Evolutionary conservation across 2,888 invertebrate genomes (phyloP).

Genomic region (Ophraella communa): DNA sequence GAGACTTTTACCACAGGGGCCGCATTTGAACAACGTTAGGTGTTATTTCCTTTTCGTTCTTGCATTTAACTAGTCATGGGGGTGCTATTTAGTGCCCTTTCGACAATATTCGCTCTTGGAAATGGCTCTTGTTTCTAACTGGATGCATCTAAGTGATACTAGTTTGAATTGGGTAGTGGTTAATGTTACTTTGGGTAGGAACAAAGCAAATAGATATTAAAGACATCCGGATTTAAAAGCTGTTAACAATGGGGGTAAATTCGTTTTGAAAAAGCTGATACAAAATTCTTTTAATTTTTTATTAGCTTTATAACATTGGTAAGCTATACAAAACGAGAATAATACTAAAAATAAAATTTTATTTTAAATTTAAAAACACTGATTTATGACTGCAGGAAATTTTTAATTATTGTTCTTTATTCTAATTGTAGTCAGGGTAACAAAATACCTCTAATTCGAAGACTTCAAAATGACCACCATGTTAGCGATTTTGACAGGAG

Average conservation of each 20-base stretch:
- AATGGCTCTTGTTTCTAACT: slow-evolving; percentile 39
- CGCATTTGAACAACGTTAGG: slow-evolving; percentile 33
- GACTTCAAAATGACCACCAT: too few relatives aligned
- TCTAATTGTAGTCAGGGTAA: too few relatives aligned
- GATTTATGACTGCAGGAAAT: too few relatives aligned
- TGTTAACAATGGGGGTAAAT: background rate
- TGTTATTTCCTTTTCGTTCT: slow-evolving; percentile 39
- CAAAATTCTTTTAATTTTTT: too few relatives aligned
- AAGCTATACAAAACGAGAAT: too few relatives aligned
- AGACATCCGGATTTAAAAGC: background rate
- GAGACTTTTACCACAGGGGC: slow-evolving; percentile 25
- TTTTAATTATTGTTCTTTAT: too few relatives aligned
- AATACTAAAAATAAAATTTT: too few relatives aligned
- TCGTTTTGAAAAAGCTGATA: background rate
- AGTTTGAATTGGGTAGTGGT: slow-evolving; percentile 22
- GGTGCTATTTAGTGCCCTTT: slow-evolving; percentile 40
- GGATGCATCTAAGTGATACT: slow-evolving; percentile 38
- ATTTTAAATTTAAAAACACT: too few relatives aligned
- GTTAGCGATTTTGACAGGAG: too few relatives aligned
- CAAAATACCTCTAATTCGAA: too few relatives aligned
- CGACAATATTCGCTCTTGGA: slow-evolving; percentile 30
- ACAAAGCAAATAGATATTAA: background rate
- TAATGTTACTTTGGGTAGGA: slow-evolving; percentile 7
- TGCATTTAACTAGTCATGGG: slow-evolving; percentile 42
- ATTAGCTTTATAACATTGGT: too few relatives aligned